A percentile compares a stretch with the other conserved stretches of the same genome.
These are phyloP conservation scores for Zaprionus gabonicus DNA, from an alignment of 1,140 invertebrate genomes.

Conservation along the genomic window DNA sequence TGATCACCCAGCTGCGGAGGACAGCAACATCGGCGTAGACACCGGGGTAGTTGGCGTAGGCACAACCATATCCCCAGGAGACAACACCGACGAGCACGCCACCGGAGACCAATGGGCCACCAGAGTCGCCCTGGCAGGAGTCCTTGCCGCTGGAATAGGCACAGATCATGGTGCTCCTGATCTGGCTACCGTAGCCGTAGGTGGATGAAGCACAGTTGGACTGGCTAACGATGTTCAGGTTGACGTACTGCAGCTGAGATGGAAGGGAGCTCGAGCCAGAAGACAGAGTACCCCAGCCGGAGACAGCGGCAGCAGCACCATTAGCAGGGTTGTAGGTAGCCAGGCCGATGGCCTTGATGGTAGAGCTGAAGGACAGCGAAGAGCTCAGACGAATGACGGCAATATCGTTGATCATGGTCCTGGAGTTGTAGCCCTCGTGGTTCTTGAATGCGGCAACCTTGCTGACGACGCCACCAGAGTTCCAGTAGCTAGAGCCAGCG, in stretches of 20 bases:
- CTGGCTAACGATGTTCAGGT: constrained; percentile 61
- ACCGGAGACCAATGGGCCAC: constrained; percentile 84
- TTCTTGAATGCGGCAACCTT: constrained; percentile 55
- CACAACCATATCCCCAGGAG: constrained; percentile 88
- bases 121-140: constrained; percentile 84
- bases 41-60: constrained; percentile 85
- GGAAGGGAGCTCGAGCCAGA: constrained; percentile 52
- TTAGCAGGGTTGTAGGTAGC: constrained; percentile 59
- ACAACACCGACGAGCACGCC: constrained; percentile 85
- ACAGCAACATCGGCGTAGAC: constrained; percentile 86
- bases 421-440: constrained; percentile 68
- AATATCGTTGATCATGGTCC: constrained; percentile 85
- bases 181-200: constrained; percentile 53
- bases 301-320: constrained; percentile 70
- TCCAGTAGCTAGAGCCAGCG: constrained; percentile 67
- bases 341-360: constrained; percentile 81
- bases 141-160: constrained; percentile 73
- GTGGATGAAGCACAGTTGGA: constrained; percentile 15
- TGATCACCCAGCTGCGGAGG: constrained; percentile 64
- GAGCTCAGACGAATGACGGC: constrained; percentile 84
- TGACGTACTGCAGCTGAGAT: constrained; percentile 57
- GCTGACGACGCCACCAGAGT: constrained; percentile 52
- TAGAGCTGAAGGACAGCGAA: constrained; percentile 66
- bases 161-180: constrained; percentile 83
- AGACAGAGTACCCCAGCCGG: constrained; percentile 84